Percentiles rank a stretch among this genome's conserved stretches.
phyloP scores from a whole-genome alignment of 2,797 vertebrate species.

The Emydoidea blandingii region DNA sequence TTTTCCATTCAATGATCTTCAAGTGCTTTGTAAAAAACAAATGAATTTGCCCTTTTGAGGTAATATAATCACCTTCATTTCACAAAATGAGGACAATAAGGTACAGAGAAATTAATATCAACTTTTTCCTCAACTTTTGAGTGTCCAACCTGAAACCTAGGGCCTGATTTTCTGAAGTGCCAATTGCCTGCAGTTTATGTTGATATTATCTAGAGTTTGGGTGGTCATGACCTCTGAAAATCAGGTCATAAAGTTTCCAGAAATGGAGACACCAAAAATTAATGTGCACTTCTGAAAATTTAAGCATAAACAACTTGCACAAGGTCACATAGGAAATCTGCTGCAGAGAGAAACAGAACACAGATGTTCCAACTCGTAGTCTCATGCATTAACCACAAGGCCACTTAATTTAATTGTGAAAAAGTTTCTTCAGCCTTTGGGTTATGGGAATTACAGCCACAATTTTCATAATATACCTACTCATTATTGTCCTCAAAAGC shows the following conservation, averaged over 20 bases:
- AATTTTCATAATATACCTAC: not conserved
- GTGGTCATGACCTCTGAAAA: not conserved
- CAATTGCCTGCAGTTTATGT: not conserved
- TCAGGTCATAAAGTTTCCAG: not conserved
- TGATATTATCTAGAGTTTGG: not conserved
- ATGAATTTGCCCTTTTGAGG: not conserved
- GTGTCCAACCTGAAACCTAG: not conserved
- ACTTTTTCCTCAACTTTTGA: not conserved
- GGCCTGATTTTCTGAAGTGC: not conserved
- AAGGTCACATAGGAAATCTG: not conserved
- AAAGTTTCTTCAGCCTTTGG: not conserved
- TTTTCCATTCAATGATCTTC: not conserved
- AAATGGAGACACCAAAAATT: not conserved
- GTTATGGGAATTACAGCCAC: not conserved
- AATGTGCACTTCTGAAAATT: not conserved
- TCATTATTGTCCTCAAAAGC: not conserved
- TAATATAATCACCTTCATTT: not conserved
- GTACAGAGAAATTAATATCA: not conserved
- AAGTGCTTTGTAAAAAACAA: not conserved
- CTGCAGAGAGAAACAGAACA: not conserved
- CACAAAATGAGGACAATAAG: not conserved
- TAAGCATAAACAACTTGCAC: accelerated
- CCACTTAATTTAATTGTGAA: not conserved
- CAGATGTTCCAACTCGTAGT: accelerated
- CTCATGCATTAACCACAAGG: not conserved